Evolutionary conservation across 1,140 invertebrate species (phyloP).

Genomic region (Brachionus rubens): DNA sequence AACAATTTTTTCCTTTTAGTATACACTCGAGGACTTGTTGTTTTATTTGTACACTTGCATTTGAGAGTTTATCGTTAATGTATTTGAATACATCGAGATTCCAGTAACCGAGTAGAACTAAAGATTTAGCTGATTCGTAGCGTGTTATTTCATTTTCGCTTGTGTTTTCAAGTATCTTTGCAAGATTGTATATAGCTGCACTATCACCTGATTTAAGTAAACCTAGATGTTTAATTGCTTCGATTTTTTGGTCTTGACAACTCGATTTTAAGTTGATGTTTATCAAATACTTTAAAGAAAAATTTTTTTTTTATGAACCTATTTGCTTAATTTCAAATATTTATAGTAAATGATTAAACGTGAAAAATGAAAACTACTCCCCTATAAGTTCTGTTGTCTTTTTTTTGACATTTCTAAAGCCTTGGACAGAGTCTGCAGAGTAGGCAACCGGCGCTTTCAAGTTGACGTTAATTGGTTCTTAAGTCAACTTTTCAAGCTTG

Average conservation of each 20-base stretch:
- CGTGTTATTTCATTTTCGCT: conserved; percentile 53
- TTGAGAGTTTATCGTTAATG: not conserved
- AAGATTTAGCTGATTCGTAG: conserved; percentile 57
- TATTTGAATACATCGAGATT: not conserved
- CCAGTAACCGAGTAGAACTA: conserved; percentile 53
- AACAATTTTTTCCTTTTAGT: not conserved
- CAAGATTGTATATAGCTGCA: not conserved
- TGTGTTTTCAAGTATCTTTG: conserved; percentile 49
- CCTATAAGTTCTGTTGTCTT: no score
- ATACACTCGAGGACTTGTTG: not conserved
- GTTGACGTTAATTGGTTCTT: no score
- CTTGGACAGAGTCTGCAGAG: no score
- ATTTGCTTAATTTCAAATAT: not conserved
- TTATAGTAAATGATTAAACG: not conserved
- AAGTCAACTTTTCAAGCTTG: no score
- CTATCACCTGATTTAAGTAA: not conserved
- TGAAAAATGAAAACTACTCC: no score
- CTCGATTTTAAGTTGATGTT: conserved; percentile 52
- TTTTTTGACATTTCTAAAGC: no score
- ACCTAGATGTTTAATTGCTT: conserved; percentile 52
- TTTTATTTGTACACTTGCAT: conserved; percentile 30
- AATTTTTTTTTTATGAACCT: not conserved
- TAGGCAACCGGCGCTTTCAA: no score
- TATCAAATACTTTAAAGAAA: conserved; percentile 52
- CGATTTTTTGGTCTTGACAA: conserved; percentile 52